Evolutionary conservation across 92 coral and sea anemone genomes (phyloP).

Genomic region (Ricordea florida): DNA sequence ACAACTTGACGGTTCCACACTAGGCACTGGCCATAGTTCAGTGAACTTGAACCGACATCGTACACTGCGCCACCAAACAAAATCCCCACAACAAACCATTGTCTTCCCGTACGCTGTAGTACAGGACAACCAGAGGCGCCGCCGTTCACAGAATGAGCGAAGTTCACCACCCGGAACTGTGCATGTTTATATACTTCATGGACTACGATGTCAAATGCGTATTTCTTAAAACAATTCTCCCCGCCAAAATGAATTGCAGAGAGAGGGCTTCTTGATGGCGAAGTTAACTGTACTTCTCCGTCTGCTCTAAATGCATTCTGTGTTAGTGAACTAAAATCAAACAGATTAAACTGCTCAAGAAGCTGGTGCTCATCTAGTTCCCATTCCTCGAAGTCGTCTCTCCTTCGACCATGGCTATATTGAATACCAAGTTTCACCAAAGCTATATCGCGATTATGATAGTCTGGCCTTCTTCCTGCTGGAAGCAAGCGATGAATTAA

Average conservation of each 20-base stretch:
- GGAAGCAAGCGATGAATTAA: slow-evolving; percentile 76
- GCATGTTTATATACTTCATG: slow-evolving; percentile 62
- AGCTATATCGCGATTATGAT: slow-evolving; percentile 82
- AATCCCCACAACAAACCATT: slow-evolving; percentile 64
- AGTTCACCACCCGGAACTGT: slow-evolving; percentile 51
- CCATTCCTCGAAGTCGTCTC: slow-evolving; percentile 70
- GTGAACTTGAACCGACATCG: slow-evolving; percentile 21
- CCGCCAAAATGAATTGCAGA: slow-evolving; percentile 65
- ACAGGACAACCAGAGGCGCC: slow-evolving; percentile 85
- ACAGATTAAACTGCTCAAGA: slow-evolving; percentile 54
- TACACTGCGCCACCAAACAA: slow-evolving; percentile 71
- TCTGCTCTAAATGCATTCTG: slow-evolving; percentile 25
- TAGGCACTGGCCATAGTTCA: slow-evolving; percentile 49
- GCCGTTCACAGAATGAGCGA: slow-evolving; percentile 57
- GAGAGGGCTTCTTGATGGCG: slow-evolving; percentile 24
- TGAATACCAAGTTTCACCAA: slow-evolving; percentile 81
- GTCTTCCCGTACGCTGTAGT: slow-evolving; percentile 39
- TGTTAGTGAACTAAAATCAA: slow-evolving; percentile 61
- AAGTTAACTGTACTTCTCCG: slow-evolving; percentile 39
- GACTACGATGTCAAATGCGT: slow-evolving; percentile 52
- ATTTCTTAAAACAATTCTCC: slow-evolving; percentile 36
- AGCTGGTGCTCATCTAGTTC: slow-evolving; percentile 77
- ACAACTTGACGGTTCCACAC: slow-evolving; percentile 64
- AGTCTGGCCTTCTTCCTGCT: slow-evolving; percentile 84
- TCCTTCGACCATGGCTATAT: slow-evolving; percentile 54